Evolutionary conservation across 2,888 invertebrate species (phyloP).

Genomic region (Eueremaeus valkanovi): DNA sequence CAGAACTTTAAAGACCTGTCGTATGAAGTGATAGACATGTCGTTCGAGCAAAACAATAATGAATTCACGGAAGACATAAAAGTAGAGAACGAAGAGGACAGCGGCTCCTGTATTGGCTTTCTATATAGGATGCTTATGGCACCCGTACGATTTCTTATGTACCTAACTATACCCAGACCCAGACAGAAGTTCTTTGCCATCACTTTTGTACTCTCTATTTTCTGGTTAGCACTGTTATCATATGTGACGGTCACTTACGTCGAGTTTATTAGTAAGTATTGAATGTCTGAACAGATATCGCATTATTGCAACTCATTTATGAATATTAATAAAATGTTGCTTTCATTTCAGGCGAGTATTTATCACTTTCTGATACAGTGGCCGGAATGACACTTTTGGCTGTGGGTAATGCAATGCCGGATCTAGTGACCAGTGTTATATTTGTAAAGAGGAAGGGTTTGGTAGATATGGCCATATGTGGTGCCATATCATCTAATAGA

Average conservation of each 20-base stretch:
- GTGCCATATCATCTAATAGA: conserved; percentile 17
- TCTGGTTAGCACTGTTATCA: conserved; percentile 8
- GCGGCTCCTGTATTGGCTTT: neutral
- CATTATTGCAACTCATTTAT: neutral
- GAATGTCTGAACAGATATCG: neutral
- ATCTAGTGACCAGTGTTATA: conserved; percentile 16
- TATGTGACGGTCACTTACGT: conserved; percentile 15
- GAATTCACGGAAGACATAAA: neutral
- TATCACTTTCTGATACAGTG: neutral
- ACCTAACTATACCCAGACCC: neutral
- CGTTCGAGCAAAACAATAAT: neutral
- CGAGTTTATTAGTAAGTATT: conserved; percentile 10
- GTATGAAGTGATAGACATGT: conserved; percentile 12
- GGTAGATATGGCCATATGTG: conserved; percentile 17
- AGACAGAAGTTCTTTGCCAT: neutral
- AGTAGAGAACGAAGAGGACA: neutral
- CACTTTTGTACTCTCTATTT: conserved; percentile 1
- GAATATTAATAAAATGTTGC: neutral
- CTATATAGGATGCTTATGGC: neutral
- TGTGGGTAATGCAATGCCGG: conserved; percentile 11
- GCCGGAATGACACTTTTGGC: conserved; percentile 24
- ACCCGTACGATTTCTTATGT: neutral
- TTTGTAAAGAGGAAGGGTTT: conserved; percentile 17
- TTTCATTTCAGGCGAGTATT: neutral
- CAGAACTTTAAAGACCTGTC: neutral